These are phyloP conservation scores for Laticauda colubrina DNA, from an alignment of 2,113 vertebrate species.

Conservation along the genomic window DNA sequence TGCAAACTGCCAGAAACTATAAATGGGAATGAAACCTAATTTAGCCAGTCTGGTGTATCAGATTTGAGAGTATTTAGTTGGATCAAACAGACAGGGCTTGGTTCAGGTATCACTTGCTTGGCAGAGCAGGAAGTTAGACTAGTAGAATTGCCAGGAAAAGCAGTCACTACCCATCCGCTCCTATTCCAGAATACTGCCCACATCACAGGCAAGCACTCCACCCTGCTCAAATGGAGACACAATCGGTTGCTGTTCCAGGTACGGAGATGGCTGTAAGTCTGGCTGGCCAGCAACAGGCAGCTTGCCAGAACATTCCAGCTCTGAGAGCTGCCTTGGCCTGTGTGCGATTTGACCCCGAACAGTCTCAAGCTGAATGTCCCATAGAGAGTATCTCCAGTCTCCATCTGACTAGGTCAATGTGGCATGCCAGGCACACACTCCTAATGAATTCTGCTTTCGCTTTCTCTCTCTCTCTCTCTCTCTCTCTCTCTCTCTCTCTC, in stretches of 20 bases:
- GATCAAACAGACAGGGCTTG: conserved; percentile 13
- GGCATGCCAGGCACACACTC: no score
- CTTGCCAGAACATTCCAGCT: conserved; percentile 63
- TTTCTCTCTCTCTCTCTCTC: no score
- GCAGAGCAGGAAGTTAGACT: background rate
- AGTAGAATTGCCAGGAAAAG: conserved; percentile 27
- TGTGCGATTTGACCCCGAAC: conserved; percentile 1
- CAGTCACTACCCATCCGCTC: conserved; percentile 9
- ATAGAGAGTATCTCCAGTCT: background rate
- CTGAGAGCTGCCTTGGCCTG: background rate
- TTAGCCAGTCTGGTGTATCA: background rate
- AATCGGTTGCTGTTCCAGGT: conserved; percentile 46
- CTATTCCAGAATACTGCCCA: conserved; percentile 19
- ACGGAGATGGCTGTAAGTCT: conserved; percentile 21
- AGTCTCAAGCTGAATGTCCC: background rate
- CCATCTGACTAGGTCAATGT: background rate
- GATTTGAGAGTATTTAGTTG: conserved; percentile 6
- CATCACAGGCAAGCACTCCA: conserved; percentile 17
- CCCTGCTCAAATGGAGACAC: conserved; percentile 37
- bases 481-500: no score
- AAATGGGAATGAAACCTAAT: background rate
- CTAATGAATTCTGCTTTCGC: background rate
- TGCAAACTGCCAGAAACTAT: background rate
- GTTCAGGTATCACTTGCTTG: conserved; percentile 7
- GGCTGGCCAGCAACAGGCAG: conserved; percentile 44